These are phyloP conservation scores for Coenonympha arcania DNA, from an alignment of 2,888 invertebrate species.

Conservation along the genomic window DNA sequence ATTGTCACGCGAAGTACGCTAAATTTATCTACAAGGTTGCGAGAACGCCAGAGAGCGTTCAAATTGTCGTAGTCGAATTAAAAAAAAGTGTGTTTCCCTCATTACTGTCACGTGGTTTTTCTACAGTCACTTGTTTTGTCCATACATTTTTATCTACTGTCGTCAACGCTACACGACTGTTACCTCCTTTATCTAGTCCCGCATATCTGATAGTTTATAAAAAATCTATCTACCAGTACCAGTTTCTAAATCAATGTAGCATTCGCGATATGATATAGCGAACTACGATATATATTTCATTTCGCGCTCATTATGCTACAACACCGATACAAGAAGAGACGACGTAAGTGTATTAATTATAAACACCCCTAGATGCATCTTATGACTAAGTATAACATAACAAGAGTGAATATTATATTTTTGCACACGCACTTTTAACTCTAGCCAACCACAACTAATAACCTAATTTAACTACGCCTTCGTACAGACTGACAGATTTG, in stretches of 20 bases:
- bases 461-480: conserved; percentile 7
- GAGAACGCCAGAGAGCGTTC: too few species aligned
- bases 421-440: conserved; percentile 2
- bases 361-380: conserved; percentile 11
- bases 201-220: too few species aligned
- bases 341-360: neutral
- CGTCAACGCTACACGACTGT: too few species aligned
- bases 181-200: too few species aligned
- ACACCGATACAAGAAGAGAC: neutral
- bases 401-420: conserved; percentile 3
- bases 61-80: too few species aligned
- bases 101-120: too few species aligned
- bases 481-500: neutral
- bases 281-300: neutral
- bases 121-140: too few species aligned
- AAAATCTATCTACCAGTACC: too few species aligned
- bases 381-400: conserved; percentile 10
- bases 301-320: neutral
- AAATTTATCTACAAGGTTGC: neutral
- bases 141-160: too few species aligned
- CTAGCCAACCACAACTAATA: neutral
- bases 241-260: too few species aligned
- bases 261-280: too few species aligned
- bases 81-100: too few species aligned
- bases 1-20: neutral